These are phyloP conservation scores for Clanis bilineata DNA, from an alignment of 2,888 invertebrate genomes.

Conservation along the genomic window DNA sequence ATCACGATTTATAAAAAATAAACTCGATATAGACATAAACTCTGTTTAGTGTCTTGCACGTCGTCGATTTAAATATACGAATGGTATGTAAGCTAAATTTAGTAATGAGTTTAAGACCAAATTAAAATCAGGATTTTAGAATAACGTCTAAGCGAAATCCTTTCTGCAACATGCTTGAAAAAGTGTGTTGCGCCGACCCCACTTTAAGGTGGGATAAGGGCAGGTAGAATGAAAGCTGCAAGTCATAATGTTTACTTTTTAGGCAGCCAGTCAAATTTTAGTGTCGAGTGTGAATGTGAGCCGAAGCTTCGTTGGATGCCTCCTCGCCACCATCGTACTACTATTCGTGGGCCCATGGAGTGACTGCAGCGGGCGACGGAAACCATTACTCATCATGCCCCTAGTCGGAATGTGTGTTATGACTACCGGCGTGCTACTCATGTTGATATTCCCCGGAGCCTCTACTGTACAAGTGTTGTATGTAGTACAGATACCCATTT, in stretches of 20 bases:
- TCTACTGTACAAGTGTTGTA: constrained; percentile 68
- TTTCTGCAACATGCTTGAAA: no score
- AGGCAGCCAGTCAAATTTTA: constrained; percentile 79
- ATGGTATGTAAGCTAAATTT: no score
- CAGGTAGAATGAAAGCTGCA: no score
- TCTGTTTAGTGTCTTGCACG: no score
- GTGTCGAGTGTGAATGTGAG: constrained; percentile 87
- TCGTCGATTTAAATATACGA: no score
- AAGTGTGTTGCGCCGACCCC: no score
- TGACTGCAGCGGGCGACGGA: constrained; percentile 81
- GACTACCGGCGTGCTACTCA: constrained; percentile 68
- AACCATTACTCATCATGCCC: constrained; percentile 81
- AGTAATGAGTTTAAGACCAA: no score
- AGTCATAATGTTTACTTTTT: constrained; percentile 33
- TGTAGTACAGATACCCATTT: constrained; percentile 84
- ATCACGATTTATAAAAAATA: no score
- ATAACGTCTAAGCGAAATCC: no score
- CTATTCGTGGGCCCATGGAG: constrained; percentile 85
- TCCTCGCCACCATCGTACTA: constrained; percentile 83
- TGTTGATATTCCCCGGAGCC: constrained; percentile 70
- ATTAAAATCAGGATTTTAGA: no score
- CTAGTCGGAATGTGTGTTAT: constrained; percentile 79
- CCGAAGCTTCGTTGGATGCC: constrained; percentile 69
- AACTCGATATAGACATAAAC: no score
- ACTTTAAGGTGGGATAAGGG: no score